phyloP scores from a whole-genome alignment of 2,113 vertebrate genomes.

The Epinephelus cyanopodus region DNA sequence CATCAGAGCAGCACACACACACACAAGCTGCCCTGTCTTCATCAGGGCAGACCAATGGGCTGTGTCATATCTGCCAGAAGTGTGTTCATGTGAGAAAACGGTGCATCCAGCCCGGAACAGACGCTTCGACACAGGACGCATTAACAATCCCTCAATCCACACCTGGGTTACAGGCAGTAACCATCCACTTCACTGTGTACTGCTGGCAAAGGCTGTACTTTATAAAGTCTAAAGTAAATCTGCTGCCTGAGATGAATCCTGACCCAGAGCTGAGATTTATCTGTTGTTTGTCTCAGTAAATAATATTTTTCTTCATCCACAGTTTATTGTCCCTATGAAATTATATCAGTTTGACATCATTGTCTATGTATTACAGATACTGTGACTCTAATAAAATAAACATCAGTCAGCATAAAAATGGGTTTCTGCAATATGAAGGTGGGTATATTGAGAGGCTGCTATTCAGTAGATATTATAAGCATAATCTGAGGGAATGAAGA shows the following conservation, averaged over 20 bases:
- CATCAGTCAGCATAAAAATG: not conserved
- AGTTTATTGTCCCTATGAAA: not conserved
- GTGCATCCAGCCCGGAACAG: constrained; percentile 22
- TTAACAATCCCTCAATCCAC: constrained; percentile 19
- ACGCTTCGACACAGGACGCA: constrained; percentile 22
- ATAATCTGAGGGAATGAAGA: not conserved
- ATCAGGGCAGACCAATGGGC: constrained; percentile 54
- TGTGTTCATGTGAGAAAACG: constrained; percentile 52
- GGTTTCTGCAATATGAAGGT: not conserved
- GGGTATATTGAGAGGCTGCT: not conserved
- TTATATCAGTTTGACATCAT: not conserved
- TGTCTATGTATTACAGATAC: not conserved
- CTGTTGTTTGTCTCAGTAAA: constrained; percentile 7
- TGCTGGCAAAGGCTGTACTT: constrained; percentile 21
- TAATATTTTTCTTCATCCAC: not conserved
- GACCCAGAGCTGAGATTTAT: constrained; percentile 32
- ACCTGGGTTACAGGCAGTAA: constrained; percentile 2
- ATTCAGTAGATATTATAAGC: too few relatives aligned
- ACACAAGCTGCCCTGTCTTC: constrained; percentile 21
- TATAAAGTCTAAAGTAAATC: constrained; percentile 26
- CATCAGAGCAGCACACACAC: not conserved
- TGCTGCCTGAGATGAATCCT: constrained; percentile 23
- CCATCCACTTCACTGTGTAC: not conserved
- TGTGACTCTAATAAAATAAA: constrained; percentile 10
- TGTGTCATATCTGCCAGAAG: constrained; percentile 55